These are phyloP conservation scores for Tylochromis polylepis DNA, from an alignment of 2,113 vertebrate genomes.

Conservation along the genomic window DNA sequence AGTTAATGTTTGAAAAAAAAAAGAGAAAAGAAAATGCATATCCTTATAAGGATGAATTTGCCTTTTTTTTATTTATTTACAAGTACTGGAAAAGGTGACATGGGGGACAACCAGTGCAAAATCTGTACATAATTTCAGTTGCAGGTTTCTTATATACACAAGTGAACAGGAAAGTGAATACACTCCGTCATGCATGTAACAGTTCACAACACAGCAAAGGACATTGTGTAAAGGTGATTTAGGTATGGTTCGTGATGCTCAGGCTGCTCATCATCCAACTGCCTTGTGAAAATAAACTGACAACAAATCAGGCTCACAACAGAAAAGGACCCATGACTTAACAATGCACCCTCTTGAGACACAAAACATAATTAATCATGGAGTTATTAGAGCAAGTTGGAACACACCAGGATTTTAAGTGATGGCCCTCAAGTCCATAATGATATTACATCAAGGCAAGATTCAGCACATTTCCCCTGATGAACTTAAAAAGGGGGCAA, in stretches of 20 bases:
- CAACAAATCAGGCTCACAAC: slow-evolving; percentile 2
- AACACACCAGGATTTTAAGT: slow-evolving; percentile 32
- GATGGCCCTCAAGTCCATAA: slow-evolving; percentile 39
- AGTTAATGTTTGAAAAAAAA: too few species aligned
- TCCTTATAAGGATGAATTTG: slow-evolving; percentile 9
- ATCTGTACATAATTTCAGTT: slow-evolving; percentile 75
- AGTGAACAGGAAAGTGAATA: slow-evolving; percentile 50
- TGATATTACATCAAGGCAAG: slow-evolving; percentile 51
- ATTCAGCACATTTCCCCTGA: slow-evolving; percentile 48
- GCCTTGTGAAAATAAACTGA: slow-evolving; percentile 19
- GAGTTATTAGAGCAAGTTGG: slow-evolving; percentile 32
- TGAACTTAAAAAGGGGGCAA: slow-evolving; percentile 12
- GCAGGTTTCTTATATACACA: slow-evolving; percentile 70
- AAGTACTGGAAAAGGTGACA: slow-evolving; percentile 71
- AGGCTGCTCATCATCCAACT: slow-evolving; percentile 31
- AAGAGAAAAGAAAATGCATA: neutral
- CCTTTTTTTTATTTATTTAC: slow-evolving; percentile 67
- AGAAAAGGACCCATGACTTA: slow-evolving; percentile 10
- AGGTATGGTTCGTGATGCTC: slow-evolving; percentile 18
- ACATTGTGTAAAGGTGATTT: slow-evolving; percentile 33
- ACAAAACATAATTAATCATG: slow-evolving; percentile 17
- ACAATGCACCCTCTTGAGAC: slow-evolving; percentile 23
- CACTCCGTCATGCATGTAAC: slow-evolving; percentile 69
- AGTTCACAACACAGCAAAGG: slow-evolving; percentile 62
- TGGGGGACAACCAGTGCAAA: slow-evolving; percentile 72